These are phyloP conservation scores for Thyatira batis DNA, from an alignment of 2,888 invertebrate genomes.

Conservation along the genomic window DNA sequence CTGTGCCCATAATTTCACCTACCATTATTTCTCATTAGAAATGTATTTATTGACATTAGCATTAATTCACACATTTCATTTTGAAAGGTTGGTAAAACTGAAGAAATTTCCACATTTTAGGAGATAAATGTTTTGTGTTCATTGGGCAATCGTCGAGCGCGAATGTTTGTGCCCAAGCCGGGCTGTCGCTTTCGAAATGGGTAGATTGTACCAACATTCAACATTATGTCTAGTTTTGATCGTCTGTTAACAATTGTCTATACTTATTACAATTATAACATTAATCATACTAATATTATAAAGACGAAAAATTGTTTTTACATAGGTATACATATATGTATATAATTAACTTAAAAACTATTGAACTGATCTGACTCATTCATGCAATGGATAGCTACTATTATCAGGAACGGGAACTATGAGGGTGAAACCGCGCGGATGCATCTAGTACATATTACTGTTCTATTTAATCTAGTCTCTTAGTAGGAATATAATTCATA, in stretches of 20 bases:
- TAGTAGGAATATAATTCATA: too few species aligned
- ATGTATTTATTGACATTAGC: not conserved
- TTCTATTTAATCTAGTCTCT: too few species aligned
- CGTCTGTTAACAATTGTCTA: conserved; percentile 12
- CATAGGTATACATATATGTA: too few species aligned
- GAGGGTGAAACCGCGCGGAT: too few species aligned
- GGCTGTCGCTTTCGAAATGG: conserved; percentile 54
- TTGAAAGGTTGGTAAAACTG: not conserved
- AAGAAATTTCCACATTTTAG: not conserved
- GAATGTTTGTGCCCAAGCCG: conserved; percentile 28
- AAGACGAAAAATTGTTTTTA: too few species aligned
- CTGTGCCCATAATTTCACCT: too few species aligned
- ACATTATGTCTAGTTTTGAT: conserved; percentile 14
- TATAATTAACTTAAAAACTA: too few species aligned
- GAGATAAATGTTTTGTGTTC: conserved; percentile 28
- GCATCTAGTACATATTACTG: too few species aligned
- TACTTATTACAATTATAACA: not conserved
- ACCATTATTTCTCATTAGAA: too few species aligned
- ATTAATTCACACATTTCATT: not conserved
- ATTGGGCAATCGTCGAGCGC: conserved; percentile 26
- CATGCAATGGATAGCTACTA: too few species aligned
- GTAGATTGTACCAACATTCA: conserved; percentile 19
- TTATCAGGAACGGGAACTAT: too few species aligned
- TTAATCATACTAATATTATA: not conserved
- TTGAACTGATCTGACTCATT: too few species aligned